These are phyloP conservation scores for Misgurnus anguillicaudatus DNA, from an alignment of 2,113 vertebrate species.

Conservation along the genomic window DNA sequence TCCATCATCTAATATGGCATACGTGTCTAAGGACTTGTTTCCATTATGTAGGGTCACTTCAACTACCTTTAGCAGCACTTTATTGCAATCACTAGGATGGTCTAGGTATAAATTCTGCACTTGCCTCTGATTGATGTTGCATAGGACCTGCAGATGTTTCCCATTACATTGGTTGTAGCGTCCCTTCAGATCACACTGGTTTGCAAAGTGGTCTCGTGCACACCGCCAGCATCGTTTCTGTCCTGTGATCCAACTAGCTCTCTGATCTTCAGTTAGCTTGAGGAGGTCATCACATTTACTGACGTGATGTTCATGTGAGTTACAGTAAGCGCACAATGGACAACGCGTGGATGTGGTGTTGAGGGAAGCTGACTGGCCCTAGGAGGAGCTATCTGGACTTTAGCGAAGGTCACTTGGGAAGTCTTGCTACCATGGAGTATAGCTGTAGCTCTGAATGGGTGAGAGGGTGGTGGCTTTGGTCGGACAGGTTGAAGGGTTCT, in stretches of 20 bases:
- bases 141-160: background rate
- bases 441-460: background rate
- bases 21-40: background rate
- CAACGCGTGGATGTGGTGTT: background rate
- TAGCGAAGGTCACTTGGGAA: too few relatives aligned
- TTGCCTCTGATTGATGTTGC: conserved; percentile 7
- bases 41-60: background rate
- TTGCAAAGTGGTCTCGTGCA: too few relatives aligned
- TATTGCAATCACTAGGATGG: conserved; percentile 4
- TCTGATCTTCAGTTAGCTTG: too few relatives aligned
- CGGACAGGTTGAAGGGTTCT: background rate
- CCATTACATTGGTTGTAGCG: background rate
- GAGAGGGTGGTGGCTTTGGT: background rate
- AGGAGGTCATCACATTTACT: conserved; percentile 15
- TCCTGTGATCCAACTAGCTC: too few relatives aligned
- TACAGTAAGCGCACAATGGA: background rate
- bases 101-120: background rate
- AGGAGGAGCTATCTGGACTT: too few relatives aligned
- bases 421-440: background rate
- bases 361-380: background rate
- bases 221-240: too few relatives aligned
- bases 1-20: background rate
- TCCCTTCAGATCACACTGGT: conserved; percentile 8
- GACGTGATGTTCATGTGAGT: background rate
- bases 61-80: conserved; percentile 2